Evolutionary conservation across 2,888 invertebrate species (phyloP).

Genomic region (Nomada hirtipes): DNA sequence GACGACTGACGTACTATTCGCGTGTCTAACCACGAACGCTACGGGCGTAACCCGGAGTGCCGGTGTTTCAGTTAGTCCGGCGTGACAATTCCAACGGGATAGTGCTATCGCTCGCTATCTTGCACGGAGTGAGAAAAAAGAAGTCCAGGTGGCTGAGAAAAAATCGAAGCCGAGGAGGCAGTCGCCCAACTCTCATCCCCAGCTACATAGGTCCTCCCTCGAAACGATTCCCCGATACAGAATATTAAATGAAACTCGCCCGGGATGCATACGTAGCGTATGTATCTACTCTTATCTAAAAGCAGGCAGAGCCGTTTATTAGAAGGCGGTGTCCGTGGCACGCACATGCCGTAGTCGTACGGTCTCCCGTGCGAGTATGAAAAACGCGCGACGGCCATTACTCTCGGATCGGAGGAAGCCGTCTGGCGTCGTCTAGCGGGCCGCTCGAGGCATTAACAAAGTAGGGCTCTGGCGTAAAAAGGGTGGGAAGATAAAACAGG

Average conservation of each 20-base stretch:
- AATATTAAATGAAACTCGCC: constrained; percentile 65
- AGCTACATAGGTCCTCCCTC: neutral
- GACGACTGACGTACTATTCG: too few species aligned
- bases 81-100: neutral
- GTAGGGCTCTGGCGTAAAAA: constrained; percentile 76
- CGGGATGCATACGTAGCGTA: constrained; percentile 44
- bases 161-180: constrained; percentile 38
- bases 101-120: neutral
- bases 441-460: constrained; percentile 72
- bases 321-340: constrained; percentile 18
- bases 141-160: neutral
- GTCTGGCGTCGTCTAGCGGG: constrained; percentile 69
- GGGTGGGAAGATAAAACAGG: constrained; percentile 74
- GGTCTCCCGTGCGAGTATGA: constrained; percentile 17
- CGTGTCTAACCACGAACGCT: too few species aligned
- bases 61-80: too few species aligned
- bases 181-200: neutral
- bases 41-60: too few species aligned
- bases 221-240: constrained; percentile 60
- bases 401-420: constrained; percentile 69
- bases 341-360: constrained; percentile 29
- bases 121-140: too few species aligned
- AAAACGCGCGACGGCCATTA: constrained; percentile 66
- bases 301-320: constrained; percentile 38
- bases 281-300: constrained; percentile 58